Conservation (phyloP, 2,888 invertebrate species). For the Geotrupes spiniger region DNA sequence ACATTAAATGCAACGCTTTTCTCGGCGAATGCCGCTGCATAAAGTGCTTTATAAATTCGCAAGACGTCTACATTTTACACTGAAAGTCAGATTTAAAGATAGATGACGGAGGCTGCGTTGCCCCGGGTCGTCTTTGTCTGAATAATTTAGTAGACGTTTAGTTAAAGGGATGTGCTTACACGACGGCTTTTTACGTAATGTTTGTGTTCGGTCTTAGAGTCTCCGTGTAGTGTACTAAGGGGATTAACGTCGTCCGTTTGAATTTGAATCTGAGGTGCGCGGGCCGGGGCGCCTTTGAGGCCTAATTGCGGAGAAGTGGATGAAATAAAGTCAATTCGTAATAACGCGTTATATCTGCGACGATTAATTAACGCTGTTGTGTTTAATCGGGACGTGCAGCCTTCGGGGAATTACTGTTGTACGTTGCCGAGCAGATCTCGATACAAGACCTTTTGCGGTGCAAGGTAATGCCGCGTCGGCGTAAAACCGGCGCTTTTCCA, state of each 20-base stretch:
- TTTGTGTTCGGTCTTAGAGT: slow-evolving; percentile 3
- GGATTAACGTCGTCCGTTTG: slow-evolving; percentile 3
- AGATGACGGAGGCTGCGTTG: neutral
- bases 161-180: slow-evolving; percentile 2
- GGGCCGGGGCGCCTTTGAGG: too few relatives aligned
- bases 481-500: too few relatives aligned
- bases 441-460: too few relatives aligned
- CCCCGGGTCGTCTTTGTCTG: neutral
- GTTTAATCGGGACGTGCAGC: too few relatives aligned
- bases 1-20: too few relatives aligned
- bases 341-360: neutral
- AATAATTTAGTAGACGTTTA: slow-evolving; percentile 5
- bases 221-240: neutral
- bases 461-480: too few relatives aligned
- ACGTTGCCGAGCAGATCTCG: too few relatives aligned
- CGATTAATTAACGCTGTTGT: neutral
- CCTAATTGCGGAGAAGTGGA: neutral
- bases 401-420: too few relatives aligned
- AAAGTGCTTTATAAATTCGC: too few relatives aligned
- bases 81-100: neutral
- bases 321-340: neutral
- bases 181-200: slow-evolving; percentile 1
- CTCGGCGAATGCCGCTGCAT: too few relatives aligned
- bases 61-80: too few relatives aligned
- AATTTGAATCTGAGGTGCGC: neutral